These are phyloP conservation scores for Amphiprion percula DNA, from an alignment of 2,113 vertebrate genomes.

Conservation along the genomic window DNA sequence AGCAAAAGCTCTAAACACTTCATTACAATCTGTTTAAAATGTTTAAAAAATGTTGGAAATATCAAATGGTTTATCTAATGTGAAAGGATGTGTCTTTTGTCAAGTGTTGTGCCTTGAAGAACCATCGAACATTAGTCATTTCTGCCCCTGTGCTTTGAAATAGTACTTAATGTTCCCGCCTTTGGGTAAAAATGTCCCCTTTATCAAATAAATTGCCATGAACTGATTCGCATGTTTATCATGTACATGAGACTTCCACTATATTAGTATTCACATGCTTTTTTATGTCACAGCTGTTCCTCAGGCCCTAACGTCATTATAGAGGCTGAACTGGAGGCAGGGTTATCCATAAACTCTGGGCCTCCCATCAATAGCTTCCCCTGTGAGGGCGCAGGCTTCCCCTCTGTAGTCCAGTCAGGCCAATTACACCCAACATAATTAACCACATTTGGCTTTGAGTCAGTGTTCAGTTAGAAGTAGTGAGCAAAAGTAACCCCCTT, in stretches of 20 bases:
- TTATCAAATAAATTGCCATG: neutral
- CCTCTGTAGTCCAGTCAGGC: neutral
- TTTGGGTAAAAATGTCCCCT: neutral
- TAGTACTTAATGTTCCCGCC: neutral
- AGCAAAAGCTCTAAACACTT: too few relatives aligned
- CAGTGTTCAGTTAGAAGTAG: slow-evolving; percentile 28
- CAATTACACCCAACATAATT: slow-evolving; percentile 60
- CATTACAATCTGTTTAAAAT: too few relatives aligned
- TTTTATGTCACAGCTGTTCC: slow-evolving; percentile 7
- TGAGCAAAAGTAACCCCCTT: slow-evolving; percentile 21
- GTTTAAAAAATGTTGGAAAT: too few relatives aligned
- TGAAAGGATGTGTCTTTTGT: too few relatives aligned
- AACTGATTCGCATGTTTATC: neutral
- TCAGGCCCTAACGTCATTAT: slow-evolving; percentile 16
- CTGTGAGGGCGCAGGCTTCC: slow-evolving; percentile 8
- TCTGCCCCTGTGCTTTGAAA: neutral
- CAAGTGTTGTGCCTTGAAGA: too few relatives aligned
- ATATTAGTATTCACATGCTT: slow-evolving; percentile 17
- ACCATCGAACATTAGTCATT: neutral
- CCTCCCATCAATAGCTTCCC: slow-evolving; percentile 13
- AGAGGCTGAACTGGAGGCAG: slow-evolving; percentile 15
- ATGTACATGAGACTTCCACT: neutral
- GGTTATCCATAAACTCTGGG: neutral
- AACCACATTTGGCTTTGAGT: slow-evolving; percentile 37
- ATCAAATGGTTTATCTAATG: too few relatives aligned